These are phyloP conservation scores for Hippocampus zosterae DNA, from an alignment of 2,113 vertebrate species.

Conservation along the genomic window DNA sequence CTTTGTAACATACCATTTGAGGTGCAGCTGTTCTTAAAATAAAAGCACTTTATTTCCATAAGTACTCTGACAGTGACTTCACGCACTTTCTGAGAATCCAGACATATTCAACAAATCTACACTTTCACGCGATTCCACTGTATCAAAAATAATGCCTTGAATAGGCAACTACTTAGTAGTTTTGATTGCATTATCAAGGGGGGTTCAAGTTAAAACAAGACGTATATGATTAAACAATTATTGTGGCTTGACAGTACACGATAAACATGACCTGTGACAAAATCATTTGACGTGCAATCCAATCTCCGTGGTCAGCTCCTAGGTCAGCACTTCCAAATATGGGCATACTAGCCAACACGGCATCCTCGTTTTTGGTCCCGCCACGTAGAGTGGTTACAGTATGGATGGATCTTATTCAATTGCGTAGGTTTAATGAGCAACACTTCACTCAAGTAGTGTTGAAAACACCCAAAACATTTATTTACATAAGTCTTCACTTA, in stretches of 20 bases:
- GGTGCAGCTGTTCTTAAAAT: slow-evolving; percentile 58
- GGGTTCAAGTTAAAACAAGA: no score
- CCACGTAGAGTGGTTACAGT: no score
- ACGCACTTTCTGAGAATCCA: not conserved
- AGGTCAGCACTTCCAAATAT: no score
- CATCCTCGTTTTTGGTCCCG: no score
- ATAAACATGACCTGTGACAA: no score
- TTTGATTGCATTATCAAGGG: no score
- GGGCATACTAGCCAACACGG: no score
- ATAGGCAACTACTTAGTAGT: not conserved
- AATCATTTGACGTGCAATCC: no score
- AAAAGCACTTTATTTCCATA: slow-evolving; percentile 79
- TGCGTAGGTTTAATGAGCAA: not conserved
- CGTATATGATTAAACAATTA: no score
- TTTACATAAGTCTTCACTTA: not conserved
- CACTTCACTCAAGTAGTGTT: not conserved
- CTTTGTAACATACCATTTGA: slow-evolving; percentile 1
- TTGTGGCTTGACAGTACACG: no score
- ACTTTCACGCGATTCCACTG: not conserved
- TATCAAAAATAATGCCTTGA: not conserved
- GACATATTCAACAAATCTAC: not conserved
- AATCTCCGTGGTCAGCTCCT: no score
- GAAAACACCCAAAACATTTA: not conserved
- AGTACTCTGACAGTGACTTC: slow-evolving; percentile 1
- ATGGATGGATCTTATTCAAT: no score